Base-by-base conservation (phyloP, 2,888 invertebrate species). In the Archips crataeganus region DNA sequence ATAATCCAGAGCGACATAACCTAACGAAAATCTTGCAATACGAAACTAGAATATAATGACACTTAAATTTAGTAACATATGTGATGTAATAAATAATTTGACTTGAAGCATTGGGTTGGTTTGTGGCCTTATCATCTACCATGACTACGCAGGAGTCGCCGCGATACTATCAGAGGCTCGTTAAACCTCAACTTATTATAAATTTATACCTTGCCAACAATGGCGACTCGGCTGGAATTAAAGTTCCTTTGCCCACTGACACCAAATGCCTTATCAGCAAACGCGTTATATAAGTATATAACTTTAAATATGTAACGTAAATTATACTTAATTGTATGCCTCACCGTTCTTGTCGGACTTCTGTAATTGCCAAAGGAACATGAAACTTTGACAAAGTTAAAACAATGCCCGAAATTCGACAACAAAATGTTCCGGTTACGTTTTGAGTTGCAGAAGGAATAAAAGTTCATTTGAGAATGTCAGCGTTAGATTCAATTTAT, bases 151-250 rank as follows among this genome's bases (percentile, higher is more conserved):
- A 78, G 78, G 78, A 78, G 76, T 73, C 63, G 62, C 23, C 13
- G 74, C 79, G 90, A 93, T 92, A 84, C 78, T 85, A 92, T 92
- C 91, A 79, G 79, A 71, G 76, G 78, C 90, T 93, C 90, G 91
- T 93, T 93, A 92, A 85, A 84, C 88, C 85, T 82, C 80, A 83
- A 89, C 87, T 88, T 90, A 89, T 88, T 90, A 89, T 92, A 91
- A 87, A 91, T 90, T 92, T 89, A 82, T 86, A 84, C 77, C 80
- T 23, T 32, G 45, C 81, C 78, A 80, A 79, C 78, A 87, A 85
- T 80, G 78, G 68, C 75, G 78, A 78, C 79, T 81, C 78, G 81
- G 79, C 81, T 82, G 79, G 75, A 79, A 81, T 79, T 78, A 76
- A 57, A 51, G 36, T 36, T 65, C 54, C 39, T 59, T 54, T 47